Evolutionary conservation across 2,113 vertebrate species (phyloP).

Genomic region (Xiphophorus couchianus): DNA sequence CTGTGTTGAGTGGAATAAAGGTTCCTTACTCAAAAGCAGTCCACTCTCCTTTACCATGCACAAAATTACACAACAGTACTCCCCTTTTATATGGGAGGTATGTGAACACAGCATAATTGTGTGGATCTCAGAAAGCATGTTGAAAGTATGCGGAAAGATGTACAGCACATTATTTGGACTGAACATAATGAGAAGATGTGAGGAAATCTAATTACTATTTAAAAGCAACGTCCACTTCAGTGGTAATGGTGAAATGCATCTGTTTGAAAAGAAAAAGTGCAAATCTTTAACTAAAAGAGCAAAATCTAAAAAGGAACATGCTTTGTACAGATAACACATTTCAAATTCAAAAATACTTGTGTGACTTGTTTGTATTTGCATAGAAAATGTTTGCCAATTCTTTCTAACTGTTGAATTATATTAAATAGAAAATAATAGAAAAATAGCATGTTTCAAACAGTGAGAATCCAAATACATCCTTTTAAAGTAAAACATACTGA

Average conservation of each 20-base stretch:
- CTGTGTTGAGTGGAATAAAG: constrained; percentile 36
- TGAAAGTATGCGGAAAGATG: constrained; percentile 49
- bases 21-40: constrained; percentile 7
- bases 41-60: constrained; percentile 3
- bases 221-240: constrained; percentile 65
- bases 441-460: neutral
- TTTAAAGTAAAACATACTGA: too few species aligned
- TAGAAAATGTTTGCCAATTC: neutral
- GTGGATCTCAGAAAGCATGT: constrained; percentile 52
- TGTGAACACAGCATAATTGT: constrained; percentile 37
- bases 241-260: constrained; percentile 47
- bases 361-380: neutral
- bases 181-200: constrained; percentile 66
- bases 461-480: neutral
- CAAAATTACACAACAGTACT: constrained; percentile 18
- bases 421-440: neutral
- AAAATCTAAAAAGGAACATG: constrained; percentile 28
- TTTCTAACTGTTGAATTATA: neutral
- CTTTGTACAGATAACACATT: neutral
- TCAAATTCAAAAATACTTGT: constrained; percentile 10
- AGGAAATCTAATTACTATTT: constrained; percentile 77
- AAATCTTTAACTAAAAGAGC: constrained; percentile 74
- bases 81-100: constrained; percentile 24
- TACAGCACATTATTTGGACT: constrained; percentile 64
- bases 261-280: constrained; percentile 55